phyloP scores from a whole-genome alignment of 2,888 invertebrate genomes.

The Ecdyonurus torrentis region DNA sequence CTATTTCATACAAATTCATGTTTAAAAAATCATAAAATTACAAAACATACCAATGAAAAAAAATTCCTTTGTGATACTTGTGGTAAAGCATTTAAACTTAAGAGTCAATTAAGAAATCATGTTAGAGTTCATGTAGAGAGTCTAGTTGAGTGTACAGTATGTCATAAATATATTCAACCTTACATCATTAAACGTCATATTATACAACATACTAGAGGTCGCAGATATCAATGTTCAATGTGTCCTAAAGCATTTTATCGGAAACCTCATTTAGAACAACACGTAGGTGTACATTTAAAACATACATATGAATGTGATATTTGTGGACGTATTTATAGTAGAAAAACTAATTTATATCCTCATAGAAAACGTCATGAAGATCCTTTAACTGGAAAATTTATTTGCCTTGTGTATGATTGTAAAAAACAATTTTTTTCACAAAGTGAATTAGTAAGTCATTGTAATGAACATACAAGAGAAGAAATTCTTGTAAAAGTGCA shows the following conservation, averaged over 20 bases:
- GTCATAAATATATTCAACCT: background rate
- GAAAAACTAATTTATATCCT: background rate
- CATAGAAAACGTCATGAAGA: background rate
- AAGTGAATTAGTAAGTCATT: background rate
- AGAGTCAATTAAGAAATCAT: background rate
- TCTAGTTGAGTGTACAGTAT: background rate
- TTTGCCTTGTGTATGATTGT: background rate
- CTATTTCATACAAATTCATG: background rate
- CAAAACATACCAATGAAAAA: background rate
- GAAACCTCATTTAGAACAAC: background rate
- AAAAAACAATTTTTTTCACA: background rate
- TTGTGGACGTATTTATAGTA: background rate
- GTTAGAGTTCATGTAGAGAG: background rate
- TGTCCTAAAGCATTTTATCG: background rate
- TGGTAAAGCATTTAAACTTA: background rate
- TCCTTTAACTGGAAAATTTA: background rate
- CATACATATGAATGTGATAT: background rate
- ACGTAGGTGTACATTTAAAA: background rate
- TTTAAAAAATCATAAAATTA: background rate
- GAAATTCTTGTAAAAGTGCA: too few relatives aligned
- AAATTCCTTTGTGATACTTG: background rate
- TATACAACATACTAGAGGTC: background rate
- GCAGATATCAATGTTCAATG: background rate
- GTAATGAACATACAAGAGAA: background rate
- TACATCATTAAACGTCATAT: background rate